phyloP scores from a whole-genome alignment of 1,140 invertebrate species.

The Diachasma alloeum region DNA sequence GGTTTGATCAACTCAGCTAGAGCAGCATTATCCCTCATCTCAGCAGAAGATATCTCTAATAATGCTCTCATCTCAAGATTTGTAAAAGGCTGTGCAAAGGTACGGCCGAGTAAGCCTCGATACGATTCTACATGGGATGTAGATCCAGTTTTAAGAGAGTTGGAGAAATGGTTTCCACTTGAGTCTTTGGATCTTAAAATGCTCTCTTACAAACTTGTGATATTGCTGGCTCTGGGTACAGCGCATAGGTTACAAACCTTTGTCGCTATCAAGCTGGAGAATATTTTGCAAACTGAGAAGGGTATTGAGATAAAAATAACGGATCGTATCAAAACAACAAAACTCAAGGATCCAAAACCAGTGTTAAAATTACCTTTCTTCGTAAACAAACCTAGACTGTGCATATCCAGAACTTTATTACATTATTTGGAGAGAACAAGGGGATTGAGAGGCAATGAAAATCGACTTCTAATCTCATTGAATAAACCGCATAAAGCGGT shows the following conservation, averaged over 20 bases:
- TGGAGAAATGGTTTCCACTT: too few species aligned
- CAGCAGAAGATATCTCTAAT: slow-evolving; percentile 14
- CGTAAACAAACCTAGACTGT: too few species aligned
- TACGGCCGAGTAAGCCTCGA: slow-evolving; percentile 30
- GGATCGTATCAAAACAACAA: neutral
- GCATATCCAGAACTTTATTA: too few species aligned
- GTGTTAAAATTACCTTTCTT: too few species aligned
- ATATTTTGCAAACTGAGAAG: neutral
- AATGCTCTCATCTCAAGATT: slow-evolving; percentile 24
- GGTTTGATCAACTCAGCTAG: slow-evolving; percentile 34
- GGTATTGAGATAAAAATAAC: neutral
- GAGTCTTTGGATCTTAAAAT: too few species aligned
- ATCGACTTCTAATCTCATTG: neutral
- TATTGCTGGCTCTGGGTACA: too few species aligned
- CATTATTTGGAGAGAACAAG: neutral
- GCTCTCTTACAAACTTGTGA: too few species aligned
- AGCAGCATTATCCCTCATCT: slow-evolving; percentile 34
- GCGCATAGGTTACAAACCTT: neutral
- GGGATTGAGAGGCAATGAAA: neutral
- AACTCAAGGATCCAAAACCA: too few species aligned
- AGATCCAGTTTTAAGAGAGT: neutral
- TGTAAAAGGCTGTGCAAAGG: slow-evolving; percentile 32
- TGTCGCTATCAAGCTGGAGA: neutral
- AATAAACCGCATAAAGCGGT: slow-evolving; percentile 26
- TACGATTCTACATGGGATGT: slow-evolving; percentile 39